A percentile compares a stretch with the other conserved stretches of the same genome.
Conservation (phyloP, 1,140 invertebrate species). For the Condylostylus longicornis region DNA sequence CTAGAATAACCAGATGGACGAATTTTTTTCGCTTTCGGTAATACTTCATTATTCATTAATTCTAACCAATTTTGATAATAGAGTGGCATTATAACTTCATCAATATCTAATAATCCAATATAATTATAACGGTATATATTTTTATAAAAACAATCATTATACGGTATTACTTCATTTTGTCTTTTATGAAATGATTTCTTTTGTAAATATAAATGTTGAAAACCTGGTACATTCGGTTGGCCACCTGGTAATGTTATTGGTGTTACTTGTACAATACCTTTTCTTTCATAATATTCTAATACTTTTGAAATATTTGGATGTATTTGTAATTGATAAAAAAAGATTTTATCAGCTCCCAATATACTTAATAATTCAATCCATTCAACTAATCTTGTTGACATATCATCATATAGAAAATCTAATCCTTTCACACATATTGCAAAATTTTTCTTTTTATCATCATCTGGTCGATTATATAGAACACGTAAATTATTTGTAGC, state of each 20-base stretch:
- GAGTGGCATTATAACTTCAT: constrained; percentile 85
- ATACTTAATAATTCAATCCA: constrained; percentile 82
- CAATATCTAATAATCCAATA: constrained; percentile 79
- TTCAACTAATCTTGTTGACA: constrained; percentile 79
- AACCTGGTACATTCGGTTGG: constrained; percentile 74
- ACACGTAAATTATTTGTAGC: constrained; percentile 77
- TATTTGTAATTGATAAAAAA: constrained; percentile 80
- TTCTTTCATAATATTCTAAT: constrained; percentile 58
- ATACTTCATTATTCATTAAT: constrained; percentile 53
- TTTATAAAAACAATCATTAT: constrained; percentile 92
- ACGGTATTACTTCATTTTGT: constrained; percentile 89
- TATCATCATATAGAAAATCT: constrained; percentile 81
- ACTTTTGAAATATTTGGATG: constrained; percentile 86
- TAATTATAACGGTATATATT: constrained; percentile 83
- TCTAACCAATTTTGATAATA: constrained; percentile 70
- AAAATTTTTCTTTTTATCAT: constrained; percentile 58
- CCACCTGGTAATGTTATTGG: constrained; percentile 79
- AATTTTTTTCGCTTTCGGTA: constrained; percentile 49
- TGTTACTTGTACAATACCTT: constrained; percentile 66
- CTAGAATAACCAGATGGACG: constrained; percentile 59
- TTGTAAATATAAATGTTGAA: constrained; percentile 76
- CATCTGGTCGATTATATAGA: constrained; percentile 56
- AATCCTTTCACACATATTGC: constrained; percentile 90
- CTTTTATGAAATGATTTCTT: constrained; percentile 83
- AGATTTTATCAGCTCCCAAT: constrained; percentile 83